These are phyloP conservation scores for Macropodus opercularis DNA, from an alignment of 2,797 vertebrate genomes.

Conservation along the genomic window DNA sequence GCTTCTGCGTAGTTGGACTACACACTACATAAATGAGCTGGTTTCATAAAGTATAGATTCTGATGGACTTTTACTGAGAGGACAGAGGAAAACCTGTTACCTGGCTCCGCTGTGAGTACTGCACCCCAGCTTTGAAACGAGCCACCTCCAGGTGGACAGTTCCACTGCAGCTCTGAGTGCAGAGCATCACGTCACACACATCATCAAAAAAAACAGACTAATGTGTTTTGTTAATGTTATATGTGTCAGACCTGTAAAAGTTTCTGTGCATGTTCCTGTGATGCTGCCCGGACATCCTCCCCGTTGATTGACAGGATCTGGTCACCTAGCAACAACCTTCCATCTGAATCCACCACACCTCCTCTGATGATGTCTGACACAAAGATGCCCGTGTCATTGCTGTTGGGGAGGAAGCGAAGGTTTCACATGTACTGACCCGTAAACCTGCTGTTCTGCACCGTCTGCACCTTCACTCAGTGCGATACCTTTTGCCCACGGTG, in stretches of 20 bases:
- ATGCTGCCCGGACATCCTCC: conserved; percentile 89
- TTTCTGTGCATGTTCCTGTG: conserved; percentile 87
- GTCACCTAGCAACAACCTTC: conserved; percentile 92
- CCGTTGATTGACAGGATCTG: conserved; percentile 93
- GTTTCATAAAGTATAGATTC: neutral
- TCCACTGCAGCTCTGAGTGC: conserved; percentile 85
- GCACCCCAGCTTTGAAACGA: conserved; percentile 89
- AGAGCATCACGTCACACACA: conserved; percentile 9
- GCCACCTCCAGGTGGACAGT: conserved; percentile 90
- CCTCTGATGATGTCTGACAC: conserved; percentile 93
- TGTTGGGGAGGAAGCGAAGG: conserved; percentile 72
- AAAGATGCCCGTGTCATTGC: conserved; percentile 94
- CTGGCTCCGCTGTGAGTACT: conserved; percentile 88
- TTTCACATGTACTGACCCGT: conserved; percentile 15
- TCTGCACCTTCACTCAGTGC: too few relatives aligned
- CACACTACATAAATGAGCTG: neutral
- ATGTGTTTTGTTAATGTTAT: neutral
- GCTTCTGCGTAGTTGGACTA: conserved; percentile 3
- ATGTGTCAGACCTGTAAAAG: conserved; percentile 87
- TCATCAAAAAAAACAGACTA: neutral
- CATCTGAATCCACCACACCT: conserved; percentile 88
- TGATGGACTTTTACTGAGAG: neutral
- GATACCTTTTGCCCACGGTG: conserved; percentile 96
- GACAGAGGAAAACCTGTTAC: conserved; percentile 67
- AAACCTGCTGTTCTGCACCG: conserved; percentile 36